Percentiles rank a stretch among this genome's conserved stretches.
Evolutionary conservation across 1,140 invertebrate genomes (phyloP).

Genomic region (Panonychus citri): DNA sequence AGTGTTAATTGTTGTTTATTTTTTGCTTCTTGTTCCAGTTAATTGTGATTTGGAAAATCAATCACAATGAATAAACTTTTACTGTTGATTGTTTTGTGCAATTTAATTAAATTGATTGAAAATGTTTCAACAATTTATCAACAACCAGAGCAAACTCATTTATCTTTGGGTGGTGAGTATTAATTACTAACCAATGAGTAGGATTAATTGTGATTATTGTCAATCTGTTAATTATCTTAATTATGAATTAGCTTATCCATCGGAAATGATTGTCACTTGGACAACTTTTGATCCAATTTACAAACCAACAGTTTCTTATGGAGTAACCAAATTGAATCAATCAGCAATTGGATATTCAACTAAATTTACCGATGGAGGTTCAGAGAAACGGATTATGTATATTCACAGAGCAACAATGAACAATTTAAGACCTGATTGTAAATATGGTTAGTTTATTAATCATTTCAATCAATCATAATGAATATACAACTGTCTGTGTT

Average conservation of each 20-base stretch:
- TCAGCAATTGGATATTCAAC: constrained; percentile 32
- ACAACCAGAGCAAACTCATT: constrained; percentile 8
- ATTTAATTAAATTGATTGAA: too few species aligned
- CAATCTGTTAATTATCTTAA: neutral
- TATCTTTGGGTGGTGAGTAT: constrained; percentile 9
- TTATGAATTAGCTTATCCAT: constrained; percentile 30
- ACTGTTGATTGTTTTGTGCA: too few species aligned
- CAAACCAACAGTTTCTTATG: constrained; percentile 50
- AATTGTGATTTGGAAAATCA: too few species aligned
- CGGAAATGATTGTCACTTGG: constrained; percentile 68
- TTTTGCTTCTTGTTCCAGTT: too few species aligned
- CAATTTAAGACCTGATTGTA: constrained; percentile 31
- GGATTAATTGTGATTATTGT: too few species aligned
- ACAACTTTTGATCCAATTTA: constrained; percentile 46
- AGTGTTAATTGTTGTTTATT: too few species aligned
- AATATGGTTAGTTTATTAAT: constrained; percentile 33
- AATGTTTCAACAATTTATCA: neutral
- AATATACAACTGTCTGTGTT: too few species aligned
- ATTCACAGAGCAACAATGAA: constrained; percentile 47
- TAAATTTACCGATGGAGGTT: constrained; percentile 45
- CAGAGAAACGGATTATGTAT: constrained; percentile 38
- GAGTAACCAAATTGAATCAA: constrained; percentile 31
- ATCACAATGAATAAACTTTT: too few species aligned
- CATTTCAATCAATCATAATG: neutral
- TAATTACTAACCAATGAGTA: neutral